Evolutionary conservation across 2,888 invertebrate genomes (phyloP).

Genomic region (Leptinotarsa peninsularis): DNA sequence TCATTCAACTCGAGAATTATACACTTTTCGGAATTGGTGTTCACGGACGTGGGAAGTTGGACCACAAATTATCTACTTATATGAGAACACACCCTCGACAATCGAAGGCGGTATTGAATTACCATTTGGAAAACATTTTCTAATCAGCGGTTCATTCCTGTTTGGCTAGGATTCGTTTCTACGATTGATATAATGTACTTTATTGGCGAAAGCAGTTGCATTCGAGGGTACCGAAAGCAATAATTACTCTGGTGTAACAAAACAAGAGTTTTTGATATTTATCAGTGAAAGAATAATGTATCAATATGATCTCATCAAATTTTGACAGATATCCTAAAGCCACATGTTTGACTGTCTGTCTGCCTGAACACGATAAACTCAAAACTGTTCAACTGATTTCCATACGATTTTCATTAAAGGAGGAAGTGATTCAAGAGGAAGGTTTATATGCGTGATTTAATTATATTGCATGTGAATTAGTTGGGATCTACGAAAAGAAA

Average conservation of each 20-base stretch:
- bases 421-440: too few species aligned
- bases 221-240: not conserved
- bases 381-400: too few species aligned
- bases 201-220: not conserved
- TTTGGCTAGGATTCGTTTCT: not conserved
- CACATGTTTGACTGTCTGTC: too few species aligned
- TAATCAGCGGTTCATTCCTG: not conserved
- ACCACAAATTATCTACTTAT: conserved; percentile 18
- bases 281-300: too few species aligned
- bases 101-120: not conserved
- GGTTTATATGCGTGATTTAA: too few species aligned
- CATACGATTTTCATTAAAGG: too few species aligned
- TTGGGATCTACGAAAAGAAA: too few species aligned
- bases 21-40: conserved; percentile 24
- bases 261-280: not conserved
- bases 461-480: too few species aligned
- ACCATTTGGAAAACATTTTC: conserved; percentile 1
- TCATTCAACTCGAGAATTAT: conserved; percentile 21
- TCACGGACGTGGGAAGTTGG: conserved; percentile 16
- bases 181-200: not conserved
- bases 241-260: not conserved
- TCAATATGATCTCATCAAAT: too few species aligned
- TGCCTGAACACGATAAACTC: too few species aligned
- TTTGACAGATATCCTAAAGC: too few species aligned
- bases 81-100: conserved; percentile 1